Evolutionary conservation across 2,888 invertebrate genomes (phyloP).

Genomic region (Hylaea fasciaria): DNA sequence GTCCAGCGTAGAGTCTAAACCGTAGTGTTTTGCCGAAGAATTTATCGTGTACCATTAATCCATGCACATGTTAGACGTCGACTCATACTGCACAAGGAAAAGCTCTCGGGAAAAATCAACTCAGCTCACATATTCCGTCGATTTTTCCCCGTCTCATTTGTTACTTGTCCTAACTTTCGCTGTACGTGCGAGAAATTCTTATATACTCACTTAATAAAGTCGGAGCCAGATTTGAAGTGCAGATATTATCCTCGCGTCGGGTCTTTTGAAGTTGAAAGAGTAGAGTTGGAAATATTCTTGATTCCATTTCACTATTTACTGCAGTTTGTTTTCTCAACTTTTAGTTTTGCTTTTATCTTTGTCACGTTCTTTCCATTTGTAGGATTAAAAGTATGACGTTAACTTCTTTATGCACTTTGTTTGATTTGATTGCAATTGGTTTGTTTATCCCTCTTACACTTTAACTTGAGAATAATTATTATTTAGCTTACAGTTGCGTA

Average conservation of each 20-base stretch:
- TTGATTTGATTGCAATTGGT: neutral
- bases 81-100: slow-evolving; percentile 48
- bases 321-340: slow-evolving; percentile 27
- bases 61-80: slow-evolving; percentile 57
- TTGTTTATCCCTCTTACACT: no score
- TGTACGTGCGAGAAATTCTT: slow-evolving; percentile 67
- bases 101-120: slow-evolving; percentile 70
- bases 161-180: slow-evolving; percentile 69
- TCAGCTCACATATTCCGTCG: slow-evolving; percentile 73
- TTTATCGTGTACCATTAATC: slow-evolving; percentile 67
- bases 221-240: slow-evolving; percentile 51
- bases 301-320: slow-evolving; percentile 38
- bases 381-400: neutral
- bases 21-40: slow-evolving; percentile 49
- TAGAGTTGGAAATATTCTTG: slow-evolving; percentile 29
- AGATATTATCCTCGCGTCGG: slow-evolving; percentile 46
- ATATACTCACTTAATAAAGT: slow-evolving; percentile 58
- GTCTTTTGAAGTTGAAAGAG: slow-evolving; percentile 26
- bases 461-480: no score
- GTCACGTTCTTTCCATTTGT: slow-evolving; percentile 19
- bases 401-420: neutral
- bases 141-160: slow-evolving; percentile 79
- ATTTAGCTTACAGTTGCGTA: no score
- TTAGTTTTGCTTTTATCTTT: slow-evolving; percentile 30
- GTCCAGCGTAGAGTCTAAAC: slow-evolving; percentile 21